Conservation (phyloP, 1,140 invertebrate genomes). For the Eciton burchellii region DNA sequence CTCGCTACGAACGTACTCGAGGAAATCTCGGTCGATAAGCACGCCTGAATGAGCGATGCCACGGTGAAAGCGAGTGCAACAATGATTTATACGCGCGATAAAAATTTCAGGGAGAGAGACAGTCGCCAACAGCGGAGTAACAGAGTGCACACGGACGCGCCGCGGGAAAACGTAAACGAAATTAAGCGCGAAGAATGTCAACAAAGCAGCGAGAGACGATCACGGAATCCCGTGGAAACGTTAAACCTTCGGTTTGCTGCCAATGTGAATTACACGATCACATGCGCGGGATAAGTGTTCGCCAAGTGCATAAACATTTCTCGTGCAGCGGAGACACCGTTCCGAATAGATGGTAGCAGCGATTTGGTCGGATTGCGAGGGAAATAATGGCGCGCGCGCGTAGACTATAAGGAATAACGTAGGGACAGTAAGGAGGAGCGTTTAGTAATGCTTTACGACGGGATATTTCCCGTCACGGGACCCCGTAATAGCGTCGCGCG, state of each 20-base stretch:
- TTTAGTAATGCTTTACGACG: slow-evolving; percentile 47
- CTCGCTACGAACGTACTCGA: slow-evolving; percentile 53
- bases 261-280: not conserved
- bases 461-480: slow-evolving; percentile 6
- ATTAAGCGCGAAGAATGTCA: no score
- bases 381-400: slow-evolving; percentile 41
- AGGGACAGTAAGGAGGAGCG: not conserved
- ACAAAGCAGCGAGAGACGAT: no score
- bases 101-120: slow-evolving; percentile 23
- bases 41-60: slow-evolving; percentile 66
- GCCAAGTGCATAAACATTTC: not conserved
- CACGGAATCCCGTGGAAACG: no score
- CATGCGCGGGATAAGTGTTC: not conserved
- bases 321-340: not conserved
- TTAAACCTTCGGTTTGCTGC: no score
- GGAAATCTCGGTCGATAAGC: slow-evolving; percentile 71
- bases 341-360: slow-evolving; percentile 16
- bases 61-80: slow-evolving; percentile 69
- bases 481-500: slow-evolving; percentile 44
- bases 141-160: no score
- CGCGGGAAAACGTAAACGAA: no score
- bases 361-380: not conserved
- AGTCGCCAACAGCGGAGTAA: not conserved
- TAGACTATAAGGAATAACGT: slow-evolving; percentile 15
- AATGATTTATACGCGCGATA: slow-evolving; percentile 52